Evolutionary conservation across 2,888 invertebrate genomes (phyloP).

Genomic region (Drosophila pseudotakahashii): DNA sequence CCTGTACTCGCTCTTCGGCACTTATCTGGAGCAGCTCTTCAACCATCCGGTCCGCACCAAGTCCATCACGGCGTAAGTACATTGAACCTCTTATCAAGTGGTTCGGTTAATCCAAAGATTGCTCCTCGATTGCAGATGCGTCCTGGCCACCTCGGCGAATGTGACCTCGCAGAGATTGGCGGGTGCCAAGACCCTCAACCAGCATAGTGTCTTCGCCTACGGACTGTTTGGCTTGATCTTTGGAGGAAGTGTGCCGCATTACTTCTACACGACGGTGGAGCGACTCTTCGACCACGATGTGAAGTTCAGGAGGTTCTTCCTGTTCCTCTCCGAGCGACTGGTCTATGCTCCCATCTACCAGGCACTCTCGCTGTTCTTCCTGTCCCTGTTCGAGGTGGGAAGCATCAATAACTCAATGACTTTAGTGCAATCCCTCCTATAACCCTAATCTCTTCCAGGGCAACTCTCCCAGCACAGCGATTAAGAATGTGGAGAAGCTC

Average conservation of each 20-base stretch:
- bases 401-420: no score
- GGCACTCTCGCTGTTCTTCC: constrained; percentile 89
- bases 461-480: constrained; percentile 88
- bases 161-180: constrained; percentile 89
- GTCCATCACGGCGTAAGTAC: constrained; percentile 90
- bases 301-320: constrained; percentile 86
- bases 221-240: constrained; percentile 91
- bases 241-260: constrained; percentile 92
- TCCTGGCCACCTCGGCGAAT: constrained; percentile 90
- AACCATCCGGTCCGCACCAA: constrained; percentile 91
- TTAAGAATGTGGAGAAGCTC: constrained; percentile 87
- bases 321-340: constrained; percentile 89
- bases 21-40: constrained; percentile 91
- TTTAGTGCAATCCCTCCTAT: not conserved
- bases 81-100: not conserved
- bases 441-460: constrained; percentile 84
- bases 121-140: constrained; percentile 86
- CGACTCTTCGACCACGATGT: constrained; percentile 86
- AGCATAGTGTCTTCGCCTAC: constrained; percentile 89
- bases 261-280: constrained; percentile 89
- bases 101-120: not conserved
- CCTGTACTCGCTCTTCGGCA: constrained; percentile 88
- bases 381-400: constrained; percentile 89
- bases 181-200: constrained; percentile 87
- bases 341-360: constrained; percentile 90